Evolutionary conservation across 1,140 invertebrate genomes (phyloP).

Genomic region (Campodea augens): DNA sequence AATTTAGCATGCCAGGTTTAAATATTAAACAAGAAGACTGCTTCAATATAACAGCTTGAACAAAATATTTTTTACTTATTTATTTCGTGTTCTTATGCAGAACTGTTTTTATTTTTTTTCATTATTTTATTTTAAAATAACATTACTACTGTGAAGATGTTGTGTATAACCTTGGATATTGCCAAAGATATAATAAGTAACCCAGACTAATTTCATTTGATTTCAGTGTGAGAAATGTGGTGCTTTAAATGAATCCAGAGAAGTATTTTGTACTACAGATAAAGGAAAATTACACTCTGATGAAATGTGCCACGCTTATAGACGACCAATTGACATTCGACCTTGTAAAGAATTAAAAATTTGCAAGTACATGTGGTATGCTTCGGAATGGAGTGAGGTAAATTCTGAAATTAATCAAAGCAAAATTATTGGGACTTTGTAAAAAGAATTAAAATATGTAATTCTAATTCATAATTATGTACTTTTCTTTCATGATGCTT

Average conservation of each 20-base stretch:
- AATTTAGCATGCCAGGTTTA: too few relatives aligned
- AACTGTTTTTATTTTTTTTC: slow-evolving; percentile 6
- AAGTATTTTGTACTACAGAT: slow-evolving; percentile 48
- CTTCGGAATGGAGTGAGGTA: slow-evolving; percentile 64
- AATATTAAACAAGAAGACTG: slow-evolving; percentile 1
- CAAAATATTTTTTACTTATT: slow-evolving; percentile 10
- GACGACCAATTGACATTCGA: slow-evolving; percentile 34
- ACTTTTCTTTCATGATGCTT: neutral
- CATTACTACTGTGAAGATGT: too few relatives aligned
- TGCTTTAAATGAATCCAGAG: slow-evolving; percentile 47
- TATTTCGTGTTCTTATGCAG: slow-evolving; percentile 8
- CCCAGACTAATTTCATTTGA: too few relatives aligned
- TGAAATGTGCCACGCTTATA: slow-evolving; percentile 36
- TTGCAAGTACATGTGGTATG: slow-evolving; percentile 66
- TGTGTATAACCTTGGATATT: too few relatives aligned
- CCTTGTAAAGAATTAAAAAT: slow-evolving; percentile 31
- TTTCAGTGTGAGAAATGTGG: slow-evolving; percentile 52
- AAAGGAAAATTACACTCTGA: slow-evolving; percentile 48
- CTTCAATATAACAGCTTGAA: neutral
- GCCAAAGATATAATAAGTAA: too few relatives aligned
- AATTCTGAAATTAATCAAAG: too few relatives aligned
- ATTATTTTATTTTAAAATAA: slow-evolving; percentile 10
- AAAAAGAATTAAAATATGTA: too few relatives aligned
- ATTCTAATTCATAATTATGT: neutral
- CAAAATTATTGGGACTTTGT: too few relatives aligned